Conservation (phyloP, 2,888 invertebrate genomes). For the Macaria liturata region DNA sequence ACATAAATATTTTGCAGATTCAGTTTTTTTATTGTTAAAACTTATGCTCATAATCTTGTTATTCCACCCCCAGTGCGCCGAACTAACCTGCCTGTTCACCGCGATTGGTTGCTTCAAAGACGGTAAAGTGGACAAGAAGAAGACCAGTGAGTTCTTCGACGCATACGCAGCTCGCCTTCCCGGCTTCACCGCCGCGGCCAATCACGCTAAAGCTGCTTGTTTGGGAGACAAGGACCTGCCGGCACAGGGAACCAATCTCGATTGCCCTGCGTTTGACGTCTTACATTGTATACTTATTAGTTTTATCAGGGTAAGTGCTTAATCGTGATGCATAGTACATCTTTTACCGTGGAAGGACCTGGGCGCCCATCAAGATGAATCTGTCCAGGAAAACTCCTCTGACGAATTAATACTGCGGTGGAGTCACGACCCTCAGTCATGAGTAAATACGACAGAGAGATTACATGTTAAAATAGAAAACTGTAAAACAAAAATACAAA, state of each 20-base stretch:
- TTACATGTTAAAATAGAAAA: too few species aligned
- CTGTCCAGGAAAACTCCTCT: too few species aligned
- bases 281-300: constrained; percentile 4
- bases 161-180: background rate
- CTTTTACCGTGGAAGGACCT: too few species aligned
- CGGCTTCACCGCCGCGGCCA: constrained; percentile 1
- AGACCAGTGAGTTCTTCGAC: constrained; percentile 1
- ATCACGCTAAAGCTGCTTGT: constrained; percentile 5
- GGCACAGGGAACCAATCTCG: background rate
- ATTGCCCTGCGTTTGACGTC: constrained; percentile 2
- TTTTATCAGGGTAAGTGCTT: constrained; percentile 3
- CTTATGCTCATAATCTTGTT: too few species aligned
- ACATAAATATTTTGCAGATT: too few species aligned
- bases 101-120: constrained; percentile 2
- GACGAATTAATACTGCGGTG: too few species aligned
- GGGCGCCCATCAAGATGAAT: too few species aligned
- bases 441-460: too few species aligned
- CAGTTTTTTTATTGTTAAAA: too few species aligned
- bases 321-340: too few species aligned
- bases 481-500: too few species aligned
- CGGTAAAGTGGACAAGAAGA: constrained; percentile 8
- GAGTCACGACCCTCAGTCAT: too few species aligned
- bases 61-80: background rate
- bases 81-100: constrained; percentile 1
- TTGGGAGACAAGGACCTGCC: constrained; percentile 5